Percentiles rank a stretch among this genome's conserved stretches.
Conservation (phyloP, 2,113 vertebrate species). For the Gymnarchus niloticus region DNA sequence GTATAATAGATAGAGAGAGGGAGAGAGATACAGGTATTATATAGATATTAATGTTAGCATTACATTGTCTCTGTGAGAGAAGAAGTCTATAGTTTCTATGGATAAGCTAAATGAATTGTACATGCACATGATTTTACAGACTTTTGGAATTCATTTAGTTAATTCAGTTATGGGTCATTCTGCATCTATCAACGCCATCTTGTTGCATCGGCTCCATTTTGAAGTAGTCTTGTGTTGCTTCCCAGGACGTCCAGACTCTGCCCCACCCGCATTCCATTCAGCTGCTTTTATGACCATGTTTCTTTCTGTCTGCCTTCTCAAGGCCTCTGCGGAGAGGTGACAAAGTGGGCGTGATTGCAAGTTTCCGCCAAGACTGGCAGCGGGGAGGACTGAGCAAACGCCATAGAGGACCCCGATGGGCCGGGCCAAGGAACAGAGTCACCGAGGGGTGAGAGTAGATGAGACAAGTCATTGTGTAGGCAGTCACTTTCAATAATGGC, state of each 20-base stretch:
- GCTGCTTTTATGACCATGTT: not conserved
- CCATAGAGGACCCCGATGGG: slow-evolving; percentile 19
- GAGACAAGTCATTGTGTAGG: slow-evolving; percentile 37
- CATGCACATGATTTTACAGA: not conserved
- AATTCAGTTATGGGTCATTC: not conserved
- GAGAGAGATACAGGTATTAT: too few relatives aligned
- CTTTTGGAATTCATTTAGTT: not conserved
- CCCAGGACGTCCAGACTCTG: not conserved
- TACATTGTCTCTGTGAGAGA: too few relatives aligned
- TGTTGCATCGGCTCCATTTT: not conserved
- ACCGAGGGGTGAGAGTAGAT: slow-evolving; percentile 26
- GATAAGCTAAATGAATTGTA: not conserved
- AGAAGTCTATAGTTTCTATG: not conserved
- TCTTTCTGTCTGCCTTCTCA: not conserved
- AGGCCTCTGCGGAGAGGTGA: not conserved
- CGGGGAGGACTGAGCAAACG: not conserved
- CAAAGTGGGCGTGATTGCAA: not conserved
- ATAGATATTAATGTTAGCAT: too few relatives aligned
- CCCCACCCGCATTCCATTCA: not conserved
- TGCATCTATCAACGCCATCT: not conserved
- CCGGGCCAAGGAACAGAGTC: slow-evolving; percentile 7
- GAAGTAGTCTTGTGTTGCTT: not conserved
- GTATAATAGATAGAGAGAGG: too few relatives aligned
- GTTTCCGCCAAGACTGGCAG: not conserved
- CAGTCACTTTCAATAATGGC: slow-evolving; percentile 40